These are phyloP conservation scores for Rhegmatorhina hoffmannsi DNA, from an alignment of 2,113 vertebrate species.

Conservation along the genomic window DNA sequence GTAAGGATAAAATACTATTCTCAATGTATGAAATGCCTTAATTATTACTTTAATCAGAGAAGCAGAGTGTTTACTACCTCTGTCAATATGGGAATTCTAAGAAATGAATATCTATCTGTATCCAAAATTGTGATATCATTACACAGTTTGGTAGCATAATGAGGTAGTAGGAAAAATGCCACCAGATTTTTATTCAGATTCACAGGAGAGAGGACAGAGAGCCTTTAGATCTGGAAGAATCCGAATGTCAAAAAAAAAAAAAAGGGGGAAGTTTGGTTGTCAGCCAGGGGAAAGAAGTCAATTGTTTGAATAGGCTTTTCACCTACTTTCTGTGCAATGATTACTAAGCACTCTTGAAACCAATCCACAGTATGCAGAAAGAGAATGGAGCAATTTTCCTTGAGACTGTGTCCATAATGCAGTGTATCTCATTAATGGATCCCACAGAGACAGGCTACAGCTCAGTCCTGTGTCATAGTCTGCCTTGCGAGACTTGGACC, in stretches of 20 bases:
- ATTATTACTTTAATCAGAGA: background rate
- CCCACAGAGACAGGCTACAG: background rate
- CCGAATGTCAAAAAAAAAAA: background rate
- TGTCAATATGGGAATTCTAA: background rate
- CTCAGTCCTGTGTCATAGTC: background rate
- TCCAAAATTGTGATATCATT: background rate
- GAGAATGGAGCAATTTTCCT: background rate
- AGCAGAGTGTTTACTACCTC: background rate
- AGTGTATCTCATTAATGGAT: background rate
- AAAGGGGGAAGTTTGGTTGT: background rate
- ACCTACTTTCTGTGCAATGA: background rate
- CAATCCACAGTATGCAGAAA: rapidly evolving
- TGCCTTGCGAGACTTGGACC: background rate
- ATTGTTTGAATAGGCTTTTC: background rate
- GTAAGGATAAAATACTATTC: background rate
- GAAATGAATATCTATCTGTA: background rate
- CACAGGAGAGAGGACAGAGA: background rate
- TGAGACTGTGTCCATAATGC: background rate
- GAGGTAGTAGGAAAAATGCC: background rate
- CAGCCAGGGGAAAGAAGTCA: background rate
- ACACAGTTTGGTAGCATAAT: background rate
- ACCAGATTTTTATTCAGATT: background rate
- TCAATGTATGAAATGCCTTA: background rate
- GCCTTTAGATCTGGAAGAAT: background rate
- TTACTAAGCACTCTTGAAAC: background rate